These are phyloP conservation scores for Etia nguti DNA, from an alignment of 2,113 vertebrate species.

Conservation along the genomic window DNA sequence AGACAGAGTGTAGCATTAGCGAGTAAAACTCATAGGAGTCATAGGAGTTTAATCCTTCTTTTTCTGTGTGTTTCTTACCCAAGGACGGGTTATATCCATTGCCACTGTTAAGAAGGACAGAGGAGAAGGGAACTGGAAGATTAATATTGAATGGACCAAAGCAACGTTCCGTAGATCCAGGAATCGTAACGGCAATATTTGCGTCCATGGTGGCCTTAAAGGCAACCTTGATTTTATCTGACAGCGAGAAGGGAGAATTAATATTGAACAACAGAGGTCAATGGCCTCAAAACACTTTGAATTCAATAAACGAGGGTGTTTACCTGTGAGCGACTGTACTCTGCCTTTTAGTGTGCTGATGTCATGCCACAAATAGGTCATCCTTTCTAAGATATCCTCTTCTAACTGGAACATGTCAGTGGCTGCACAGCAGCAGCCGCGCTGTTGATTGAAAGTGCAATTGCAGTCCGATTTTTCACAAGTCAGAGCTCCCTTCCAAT, in stretches of 20 bases:
- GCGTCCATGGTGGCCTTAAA: conserved; percentile 54
- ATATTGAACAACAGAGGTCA: neutral
- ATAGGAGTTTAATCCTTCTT: neutral
- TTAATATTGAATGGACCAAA: conserved; percentile 70
- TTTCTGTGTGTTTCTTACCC: conserved; percentile 41
- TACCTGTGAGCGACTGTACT: conserved; percentile 47
- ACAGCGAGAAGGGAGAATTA: neutral
- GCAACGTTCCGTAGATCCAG: conserved; percentile 5
- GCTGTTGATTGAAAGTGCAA: conserved; percentile 51
- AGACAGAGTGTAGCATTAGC: neutral
- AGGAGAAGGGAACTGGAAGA: conserved; percentile 53
- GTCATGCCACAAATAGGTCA: conserved; percentile 8
- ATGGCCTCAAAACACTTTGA: neutral
- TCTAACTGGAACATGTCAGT: conserved; percentile 36
- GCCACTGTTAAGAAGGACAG: conserved; percentile 52
- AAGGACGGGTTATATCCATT: conserved; percentile 59
- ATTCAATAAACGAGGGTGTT: neutral
- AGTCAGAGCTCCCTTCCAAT: neutral
- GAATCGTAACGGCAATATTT: accelerated
- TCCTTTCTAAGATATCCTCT: neutral
- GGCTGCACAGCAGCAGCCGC: conserved; percentile 70
- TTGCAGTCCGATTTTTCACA: conserved; percentile 66
- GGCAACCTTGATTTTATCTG: conserved; percentile 48
- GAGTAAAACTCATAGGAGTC: neutral
- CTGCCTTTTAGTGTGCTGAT: conserved; percentile 10